phyloP scores from a whole-genome alignment of 2,888 invertebrate genomes.

The Calliopum simillimum region DNA sequence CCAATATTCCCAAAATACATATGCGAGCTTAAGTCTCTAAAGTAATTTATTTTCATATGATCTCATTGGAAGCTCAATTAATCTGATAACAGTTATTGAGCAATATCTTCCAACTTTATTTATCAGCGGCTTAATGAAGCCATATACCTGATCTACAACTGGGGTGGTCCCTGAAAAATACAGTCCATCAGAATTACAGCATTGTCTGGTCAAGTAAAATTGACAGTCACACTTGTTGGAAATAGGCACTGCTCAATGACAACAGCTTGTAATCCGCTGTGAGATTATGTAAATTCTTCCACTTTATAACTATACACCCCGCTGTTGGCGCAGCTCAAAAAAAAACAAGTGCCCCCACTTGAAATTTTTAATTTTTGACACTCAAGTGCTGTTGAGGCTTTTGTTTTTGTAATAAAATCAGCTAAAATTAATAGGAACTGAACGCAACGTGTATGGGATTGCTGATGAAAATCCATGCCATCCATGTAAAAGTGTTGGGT shows the following conservation, averaged over 20 bases:
- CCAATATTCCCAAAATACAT: no score
- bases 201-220: conserved; percentile 45
- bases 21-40: no score
- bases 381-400: conserved; percentile 54
- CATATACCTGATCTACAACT: not conserved
- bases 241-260: not conserved
- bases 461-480: conserved; percentile 48
- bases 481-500: conserved; percentile 56
- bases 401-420: conserved; percentile 52
- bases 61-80: no score
- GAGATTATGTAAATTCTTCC: conserved; percentile 5
- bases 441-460: conserved; percentile 9
- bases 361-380: conserved; percentile 50
- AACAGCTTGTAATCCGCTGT: not conserved
- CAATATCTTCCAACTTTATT: no score
- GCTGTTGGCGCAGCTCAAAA: not conserved
- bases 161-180: not conserved
- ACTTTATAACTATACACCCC: not conserved
- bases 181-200: not conserved
- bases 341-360: not conserved
- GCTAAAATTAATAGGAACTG: conserved; percentile 52
- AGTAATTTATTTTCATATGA: no score
- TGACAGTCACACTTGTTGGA: conserved; percentile 62
- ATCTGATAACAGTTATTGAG: no score
- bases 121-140: conserved; percentile 4